Evolutionary conservation across 2,797 vertebrate species (phyloP), one percentile per base, ranked within the genome.

Genomic region (Oryzias dopingdopingensis): DNA sequence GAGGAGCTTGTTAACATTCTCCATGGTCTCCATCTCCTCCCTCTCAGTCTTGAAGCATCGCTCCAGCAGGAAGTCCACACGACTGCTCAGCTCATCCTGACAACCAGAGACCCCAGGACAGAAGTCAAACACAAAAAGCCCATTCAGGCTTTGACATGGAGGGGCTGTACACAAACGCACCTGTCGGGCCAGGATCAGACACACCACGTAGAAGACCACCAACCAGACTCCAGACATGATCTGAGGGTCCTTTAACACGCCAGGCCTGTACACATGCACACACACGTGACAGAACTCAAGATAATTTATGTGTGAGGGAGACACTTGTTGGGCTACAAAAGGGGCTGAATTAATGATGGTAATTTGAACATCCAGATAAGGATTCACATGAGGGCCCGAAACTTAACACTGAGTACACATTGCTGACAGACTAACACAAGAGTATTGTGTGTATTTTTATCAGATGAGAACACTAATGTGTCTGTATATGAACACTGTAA

Each of bases 21-120:
- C 93, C 84, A 94, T 94, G 0, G 88, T 95, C 84, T 96, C 94
- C 70, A 95, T 96, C 71, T 94, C 92, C 45, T 96, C 94, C 0
- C 75, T 67, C 69, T 96, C 94, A 26, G 74, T 72, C 54, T 91
- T 78, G 78, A 96, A 94, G 26, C 94, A 94, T 50, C 84, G 90
- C 48, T 94, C 90, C 89, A 95, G 78, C 63, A 95, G 89, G 85
- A 95, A 96, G 78, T 96, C 94, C 1, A 95, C 87, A 0, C 95
- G 93, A 67, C 91, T 93, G 2, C 91, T 87, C 68, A 95, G 88
- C 73, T 96, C 95, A 0, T 95, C 94, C 95, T 96, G 71, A 43
- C 0, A 15, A 37, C 32, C 32, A 4, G 10, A 29, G 32, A 37
- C 32, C 10, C 32, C 8, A 37, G 26, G 6, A 5, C 26, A 37